phyloP scores from a whole-genome alignment of 2,113 vertebrate species.

The Ailurus styani region DNA sequence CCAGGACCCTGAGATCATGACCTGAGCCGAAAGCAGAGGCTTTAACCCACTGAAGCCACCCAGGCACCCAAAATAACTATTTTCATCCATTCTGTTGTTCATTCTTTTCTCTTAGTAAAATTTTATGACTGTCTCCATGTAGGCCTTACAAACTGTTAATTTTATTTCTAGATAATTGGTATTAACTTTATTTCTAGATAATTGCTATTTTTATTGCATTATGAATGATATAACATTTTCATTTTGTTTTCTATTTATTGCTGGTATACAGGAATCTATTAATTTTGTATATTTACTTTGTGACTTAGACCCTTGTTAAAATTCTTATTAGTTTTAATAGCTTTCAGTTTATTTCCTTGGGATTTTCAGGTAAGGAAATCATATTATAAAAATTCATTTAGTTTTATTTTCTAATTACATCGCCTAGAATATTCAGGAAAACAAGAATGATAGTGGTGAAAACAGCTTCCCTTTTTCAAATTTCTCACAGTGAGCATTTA shows the following conservation, averaged over 20 bases:
- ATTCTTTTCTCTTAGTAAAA: neutral
- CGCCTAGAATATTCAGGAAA: neutral
- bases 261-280: neutral
- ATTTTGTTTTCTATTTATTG: neutral
- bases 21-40: no score
- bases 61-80: neutral
- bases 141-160: neutral
- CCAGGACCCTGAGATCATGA: no score
- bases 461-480: neutral
- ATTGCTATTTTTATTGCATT: constrained; percentile 22
- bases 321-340: constrained; percentile 29
- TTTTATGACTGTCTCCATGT: neutral
- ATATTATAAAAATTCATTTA: neutral
- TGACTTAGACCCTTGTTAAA: neutral
- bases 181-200: constrained; percentile 38
- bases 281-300: neutral
- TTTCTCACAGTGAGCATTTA: neutral
- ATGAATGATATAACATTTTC: neutral
- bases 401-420: neutral
- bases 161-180: constrained; percentile 20
- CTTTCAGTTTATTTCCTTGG: neutral
- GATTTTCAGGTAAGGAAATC: neutral
- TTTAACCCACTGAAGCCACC: no score
- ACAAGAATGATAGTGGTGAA: neutral
- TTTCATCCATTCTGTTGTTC: neutral